Conservation (phyloP, 1,140 invertebrate genomes). For the Maniola jurtina region DNA sequence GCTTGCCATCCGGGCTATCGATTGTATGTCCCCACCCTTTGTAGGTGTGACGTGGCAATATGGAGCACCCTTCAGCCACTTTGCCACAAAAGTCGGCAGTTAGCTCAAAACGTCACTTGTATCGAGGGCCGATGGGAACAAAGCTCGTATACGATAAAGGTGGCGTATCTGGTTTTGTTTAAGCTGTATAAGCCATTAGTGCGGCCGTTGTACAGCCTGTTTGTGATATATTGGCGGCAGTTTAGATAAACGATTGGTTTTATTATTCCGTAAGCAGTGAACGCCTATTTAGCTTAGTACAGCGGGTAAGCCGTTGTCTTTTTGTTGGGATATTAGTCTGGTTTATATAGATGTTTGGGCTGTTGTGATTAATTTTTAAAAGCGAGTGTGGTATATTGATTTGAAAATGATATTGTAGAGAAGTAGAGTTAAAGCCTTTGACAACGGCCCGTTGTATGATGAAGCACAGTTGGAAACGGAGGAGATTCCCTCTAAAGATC, state of each 20-base stretch:
- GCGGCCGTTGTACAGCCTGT: neutral
- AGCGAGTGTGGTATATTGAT: too few species aligned
- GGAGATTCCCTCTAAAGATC: too few species aligned
- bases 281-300: neutral
- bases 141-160: slow-evolving; percentile 21
- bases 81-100: slow-evolving; percentile 26
- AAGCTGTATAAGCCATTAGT: slow-evolving; percentile 4
- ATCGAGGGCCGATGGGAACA: slow-evolving; percentile 22
- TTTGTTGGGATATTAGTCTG: too few species aligned
- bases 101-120: slow-evolving; percentile 29
- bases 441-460: too few species aligned
- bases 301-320: neutral
- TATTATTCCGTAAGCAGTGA: neutral
- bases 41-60: slow-evolving; percentile 25
- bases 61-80: slow-evolving; percentile 26
- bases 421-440: too few species aligned
- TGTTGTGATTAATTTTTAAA: too few species aligned
- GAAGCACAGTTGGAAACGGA: too few species aligned
- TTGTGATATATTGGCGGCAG: neutral
- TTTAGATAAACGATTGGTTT: slow-evolving; percentile 3
- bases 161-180: neutral
- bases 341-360: too few species aligned
- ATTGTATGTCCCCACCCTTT: slow-evolving; percentile 25
- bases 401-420: too few species aligned
- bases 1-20: slow-evolving; percentile 18